Evolutionary conservation across 2,797 vertebrate species (phyloP), one percentile per base, ranked within the genome.

Genomic region (Spea hammondii): DNA sequence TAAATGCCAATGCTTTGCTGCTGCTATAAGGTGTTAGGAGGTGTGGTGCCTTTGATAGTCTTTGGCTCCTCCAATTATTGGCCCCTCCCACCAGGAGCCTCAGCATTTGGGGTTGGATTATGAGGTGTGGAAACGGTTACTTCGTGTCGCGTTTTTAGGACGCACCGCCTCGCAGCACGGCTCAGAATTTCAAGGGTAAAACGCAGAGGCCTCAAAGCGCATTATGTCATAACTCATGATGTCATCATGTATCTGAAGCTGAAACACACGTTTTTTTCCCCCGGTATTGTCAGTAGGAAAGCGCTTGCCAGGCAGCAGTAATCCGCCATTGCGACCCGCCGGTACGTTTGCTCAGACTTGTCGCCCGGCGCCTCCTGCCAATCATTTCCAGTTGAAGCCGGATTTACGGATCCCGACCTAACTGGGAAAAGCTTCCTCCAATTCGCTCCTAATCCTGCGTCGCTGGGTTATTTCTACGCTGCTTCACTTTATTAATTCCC

Each of bases 311-410:
- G 11, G 4, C n/a, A 12, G 5, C 55, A 59, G 55, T 59, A 59
- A 59, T 11, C 55, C n/a, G 55, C 12, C 12, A 12, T 59, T 0
- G n/a, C 12, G 4, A 59, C 55, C 4, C n/a, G 55, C 10, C n/a
- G 8, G 11, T 59, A 77, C 68, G 12, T 54, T 47, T 77, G 76
- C 57, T 8, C 4, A 77, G 68, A 71, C 76, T 46, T 77, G 76
- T 53, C 70, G 46, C 59, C 12, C 5, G 14, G 48, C 53, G 57
- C 70, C 70, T 66, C 76, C 76, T 70, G 49, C 57, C 50, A 70
- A 77, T 77, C 71, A 77, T 71, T 64, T 70, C 76, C 70, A 70
- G 76, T 70, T 69, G 4, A 32, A 68, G 65, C 64, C 55, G 46
- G 74, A 76, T 76, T 64, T 64, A 1, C 11, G 32, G 14, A 64